phyloP scores from a whole-genome alignment of 2,797 vertebrate genomes.

The Hemibagrus guttatus region DNA sequence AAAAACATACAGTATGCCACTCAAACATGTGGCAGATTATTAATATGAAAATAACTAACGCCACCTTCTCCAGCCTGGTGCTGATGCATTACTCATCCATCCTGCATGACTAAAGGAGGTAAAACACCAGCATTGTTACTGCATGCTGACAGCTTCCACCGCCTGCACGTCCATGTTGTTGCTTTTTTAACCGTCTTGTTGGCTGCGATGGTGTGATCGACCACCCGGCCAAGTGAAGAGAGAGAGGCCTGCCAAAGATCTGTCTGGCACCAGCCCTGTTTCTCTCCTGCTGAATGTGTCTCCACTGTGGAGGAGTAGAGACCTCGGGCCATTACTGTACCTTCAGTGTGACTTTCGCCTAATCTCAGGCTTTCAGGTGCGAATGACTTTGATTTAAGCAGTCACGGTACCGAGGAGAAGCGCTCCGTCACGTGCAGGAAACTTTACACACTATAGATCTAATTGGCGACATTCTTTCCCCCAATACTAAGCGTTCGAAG shows the following conservation, averaged over 20 bases:
- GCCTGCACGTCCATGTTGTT: constrained; percentile 63
- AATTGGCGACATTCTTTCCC: not conserved
- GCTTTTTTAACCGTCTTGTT: constrained; percentile 71
- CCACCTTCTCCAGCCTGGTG: constrained; percentile 23
- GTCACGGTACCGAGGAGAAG: constrained; percentile 30
- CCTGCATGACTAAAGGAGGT: constrained; percentile 41
- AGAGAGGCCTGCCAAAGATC: constrained; percentile 74
- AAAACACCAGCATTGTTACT: constrained; percentile 50
- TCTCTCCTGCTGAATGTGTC: constrained; percentile 72
- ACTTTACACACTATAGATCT: not conserved
- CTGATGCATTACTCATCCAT: constrained; percentile 39
- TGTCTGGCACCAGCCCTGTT: constrained; percentile 69
- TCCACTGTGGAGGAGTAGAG: constrained; percentile 66
- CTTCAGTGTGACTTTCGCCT: constrained; percentile 56
- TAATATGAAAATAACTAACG: constrained; percentile 24
- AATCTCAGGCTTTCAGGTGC: constrained; percentile 57
- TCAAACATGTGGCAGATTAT: constrained; percentile 2
- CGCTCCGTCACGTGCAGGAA: constrained; percentile 7
- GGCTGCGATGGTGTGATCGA: constrained; percentile 61
- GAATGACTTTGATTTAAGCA: constrained; percentile 51
- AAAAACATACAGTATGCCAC: not conserved
- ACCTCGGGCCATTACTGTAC: constrained; percentile 73
- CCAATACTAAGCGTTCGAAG: not conserved
- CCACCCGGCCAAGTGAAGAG: constrained; percentile 69
- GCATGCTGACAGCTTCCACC: constrained; percentile 61